Conservation (phyloP, 2,888 invertebrate species). For the Hypena proboscidalis region DNA sequence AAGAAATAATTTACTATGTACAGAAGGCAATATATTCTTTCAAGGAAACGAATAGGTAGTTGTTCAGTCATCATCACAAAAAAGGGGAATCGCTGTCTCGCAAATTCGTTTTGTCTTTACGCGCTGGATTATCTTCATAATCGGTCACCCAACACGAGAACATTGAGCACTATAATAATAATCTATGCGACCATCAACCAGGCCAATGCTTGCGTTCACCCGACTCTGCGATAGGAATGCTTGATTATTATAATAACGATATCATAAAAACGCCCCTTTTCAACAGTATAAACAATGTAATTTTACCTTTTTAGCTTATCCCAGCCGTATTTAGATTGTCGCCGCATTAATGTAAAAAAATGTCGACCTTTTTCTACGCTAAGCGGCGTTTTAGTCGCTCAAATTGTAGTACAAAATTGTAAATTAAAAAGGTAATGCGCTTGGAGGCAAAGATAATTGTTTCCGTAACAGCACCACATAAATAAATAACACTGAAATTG, state of each 20-base stretch:
- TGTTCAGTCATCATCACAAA: background rate
- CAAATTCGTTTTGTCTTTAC: background rate
- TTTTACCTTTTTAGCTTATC: constrained; percentile 8
- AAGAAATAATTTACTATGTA: too few relatives aligned
- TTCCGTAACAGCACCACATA: background rate
- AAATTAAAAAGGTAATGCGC: background rate
- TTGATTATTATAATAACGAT: constrained; percentile 20
- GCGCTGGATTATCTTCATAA: constrained; percentile 18
- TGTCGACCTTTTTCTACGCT: background rate
- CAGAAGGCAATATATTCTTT: too few relatives aligned
- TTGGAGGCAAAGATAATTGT: background rate
- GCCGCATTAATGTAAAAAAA: background rate
- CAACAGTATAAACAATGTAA: constrained; percentile 1
- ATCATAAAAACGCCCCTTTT: constrained; percentile 16
- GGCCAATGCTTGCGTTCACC: constrained; percentile 23
- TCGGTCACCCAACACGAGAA: constrained; percentile 20
- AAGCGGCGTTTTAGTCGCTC: background rate
- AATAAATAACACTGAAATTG: too few relatives aligned
- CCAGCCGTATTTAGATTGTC: background rate
- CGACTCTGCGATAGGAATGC: constrained; percentile 27
- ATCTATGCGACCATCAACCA: constrained; percentile 30
- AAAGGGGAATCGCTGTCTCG: background rate
- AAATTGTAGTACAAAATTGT: background rate
- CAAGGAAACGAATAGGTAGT: background rate
- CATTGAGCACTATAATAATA: constrained; percentile 27